Evolutionary conservation across 2,113 vertebrate species (phyloP), one percentile per base, ranked within the genome.

Genomic region (Sinocyclocheilus anshuiensis): DNA sequence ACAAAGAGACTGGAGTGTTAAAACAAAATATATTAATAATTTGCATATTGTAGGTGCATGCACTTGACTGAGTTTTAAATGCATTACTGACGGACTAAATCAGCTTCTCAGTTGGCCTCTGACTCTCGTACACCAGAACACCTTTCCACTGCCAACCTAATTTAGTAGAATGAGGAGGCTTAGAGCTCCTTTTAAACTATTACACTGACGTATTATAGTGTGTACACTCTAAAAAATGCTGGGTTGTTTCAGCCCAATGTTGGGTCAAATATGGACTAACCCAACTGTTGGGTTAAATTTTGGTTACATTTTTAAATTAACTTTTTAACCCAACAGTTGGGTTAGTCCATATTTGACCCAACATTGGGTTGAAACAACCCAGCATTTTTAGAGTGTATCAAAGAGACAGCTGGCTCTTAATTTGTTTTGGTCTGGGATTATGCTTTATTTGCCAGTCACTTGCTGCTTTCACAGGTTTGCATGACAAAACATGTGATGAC

Each of bases 121-220:
- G n/a, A 18, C 26, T 76, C 6, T 39, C 22, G 8, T 15, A 75
- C 1, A 72, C 4, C 8, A 11, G 33, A 67, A 29, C 67, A 71
- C 29, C 15, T 18, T 69, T 71, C 29, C 16, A 36, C 15, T 50
- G 74, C 74, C 45, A 77, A 26, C 42, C 7, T 36, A 15, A 33
- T 76, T 69, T 69, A 69, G 29, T 69, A 69, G 61, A 65, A 67
- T 11, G 11, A 75, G 74, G n/a, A 77, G n/a, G 74, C 74, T 50
- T 50, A 26, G 39, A 50, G 74, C 22, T 16, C n/a, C 42, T 77
- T 50, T 53, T 53, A 77, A 77, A 77, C 74, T 53, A 15, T 9
- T 26, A n/a, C 13, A 7, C n/a, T 48, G 3, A 9, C 2, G 5
- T 77, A 26, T 76, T 48, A 13, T 50, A 26, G 74, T 48, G 42